Percentiles rank a stretch among this genome's conserved stretches.
phyloP scores from a whole-genome alignment of 2,113 vertebrate genomes.

The Bos taurus region ARS-UCD2.0 NC_037339.1:53955501-53956000 shows the following conservation, averaged over 20 bases:
- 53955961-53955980: not conserved
- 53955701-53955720: not conserved
- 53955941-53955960: not conserved
- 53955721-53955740: not conserved
- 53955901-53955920: not conserved
- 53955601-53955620: not conserved
- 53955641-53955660: not conserved
- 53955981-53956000: not conserved
- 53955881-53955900: not conserved
- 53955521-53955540: not conserved
- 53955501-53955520: not conserved
- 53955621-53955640: not conserved
- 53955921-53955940: not conserved
- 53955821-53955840: not conserved
- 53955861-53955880: not conserved
- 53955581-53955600: not conserved
- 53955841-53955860: not conserved
- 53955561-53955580: not conserved
- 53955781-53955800: not conserved
- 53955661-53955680: not conserved
- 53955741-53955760: not conserved
- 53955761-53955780: not conserved
- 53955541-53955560: accelerated
- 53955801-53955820: not conserved
- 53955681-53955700: not conserved